Evolutionary conservation across 2,888 invertebrate genomes (phyloP).

Genomic region (Coremacera marginata): DNA sequence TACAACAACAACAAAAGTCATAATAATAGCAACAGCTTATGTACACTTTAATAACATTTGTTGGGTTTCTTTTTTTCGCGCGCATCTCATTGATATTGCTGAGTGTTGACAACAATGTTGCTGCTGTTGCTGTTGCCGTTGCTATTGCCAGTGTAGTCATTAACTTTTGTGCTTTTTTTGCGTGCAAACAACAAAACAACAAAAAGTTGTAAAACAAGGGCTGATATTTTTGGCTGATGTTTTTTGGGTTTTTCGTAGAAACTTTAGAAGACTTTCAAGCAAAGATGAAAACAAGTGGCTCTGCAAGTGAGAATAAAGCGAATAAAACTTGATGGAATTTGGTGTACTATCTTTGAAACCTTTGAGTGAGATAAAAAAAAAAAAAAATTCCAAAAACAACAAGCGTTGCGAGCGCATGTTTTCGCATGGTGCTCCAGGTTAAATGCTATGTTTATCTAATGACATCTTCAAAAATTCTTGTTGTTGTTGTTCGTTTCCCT

Average conservation of each 20-base stretch:
- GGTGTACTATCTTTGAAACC: background rate
- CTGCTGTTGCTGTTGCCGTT: conserved; percentile 34
- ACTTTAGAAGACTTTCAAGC: too few relatives aligned
- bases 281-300: too few relatives aligned
- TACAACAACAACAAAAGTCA: background rate
- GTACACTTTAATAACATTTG: background rate
- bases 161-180: conserved; percentile 40
- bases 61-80: background rate
- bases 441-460: background rate
- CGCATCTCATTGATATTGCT: too few relatives aligned
- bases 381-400: background rate
- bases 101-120: background rate
- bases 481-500: background rate
- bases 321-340: background rate
- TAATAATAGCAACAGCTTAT: background rate
- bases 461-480: background rate
- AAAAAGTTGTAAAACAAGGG: background rate
- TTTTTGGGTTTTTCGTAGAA: too few relatives aligned
- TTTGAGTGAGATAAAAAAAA: background rate
- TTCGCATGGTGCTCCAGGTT: background rate
- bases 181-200: conserved; percentile 23
- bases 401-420: too few relatives aligned
- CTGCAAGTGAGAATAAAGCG: background rate
- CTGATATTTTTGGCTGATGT: too few relatives aligned
- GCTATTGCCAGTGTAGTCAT: conserved; percentile 31